phyloP scores from a whole-genome alignment of 2,113 vertebrate genomes.

The Campylomormyrus numenius region DNA sequence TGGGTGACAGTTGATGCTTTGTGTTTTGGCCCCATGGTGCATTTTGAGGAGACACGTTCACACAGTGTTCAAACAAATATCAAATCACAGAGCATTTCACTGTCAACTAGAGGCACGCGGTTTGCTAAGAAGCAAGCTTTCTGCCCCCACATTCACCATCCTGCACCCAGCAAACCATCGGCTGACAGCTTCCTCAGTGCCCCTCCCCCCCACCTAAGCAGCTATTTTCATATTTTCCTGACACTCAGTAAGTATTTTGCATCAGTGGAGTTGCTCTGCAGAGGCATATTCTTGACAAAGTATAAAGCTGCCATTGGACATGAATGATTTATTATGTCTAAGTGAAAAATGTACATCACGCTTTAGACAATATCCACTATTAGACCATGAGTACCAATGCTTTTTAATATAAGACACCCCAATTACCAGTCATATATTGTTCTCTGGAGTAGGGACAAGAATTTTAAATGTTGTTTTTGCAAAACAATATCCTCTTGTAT shows the following conservation, averaged over 20 bases:
- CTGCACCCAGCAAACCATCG: neutral
- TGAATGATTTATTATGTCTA: neutral
- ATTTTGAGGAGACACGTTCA: constrained; percentile 14
- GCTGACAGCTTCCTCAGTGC: constrained; percentile 1
- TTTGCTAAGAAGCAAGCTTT: constrained; percentile 16
- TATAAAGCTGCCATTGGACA: neutral
- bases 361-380: neutral
- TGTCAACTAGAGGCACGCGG: constrained; percentile 12
- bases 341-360: neutral
- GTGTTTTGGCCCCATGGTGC: constrained; percentile 8
- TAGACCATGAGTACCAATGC: neutral
- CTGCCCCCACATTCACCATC: constrained; percentile 1
- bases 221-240: constrained; percentile 11
- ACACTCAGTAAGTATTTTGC: neutral
- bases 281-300: neutral
- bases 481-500: neutral
- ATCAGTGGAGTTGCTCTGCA: neutral
- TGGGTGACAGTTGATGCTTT: constrained; percentile 20
- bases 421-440: neutral
- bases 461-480: neutral
- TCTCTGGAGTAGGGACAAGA: neutral
- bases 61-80: constrained; percentile 24
- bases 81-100: constrained; percentile 24
- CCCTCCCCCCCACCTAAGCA: neutral
- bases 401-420: neutral